Evolutionary conservation across 53 echinoderm and acorn worm genomes (phyloP).

Genomic region (Paracentrotus lividus): DNA sequence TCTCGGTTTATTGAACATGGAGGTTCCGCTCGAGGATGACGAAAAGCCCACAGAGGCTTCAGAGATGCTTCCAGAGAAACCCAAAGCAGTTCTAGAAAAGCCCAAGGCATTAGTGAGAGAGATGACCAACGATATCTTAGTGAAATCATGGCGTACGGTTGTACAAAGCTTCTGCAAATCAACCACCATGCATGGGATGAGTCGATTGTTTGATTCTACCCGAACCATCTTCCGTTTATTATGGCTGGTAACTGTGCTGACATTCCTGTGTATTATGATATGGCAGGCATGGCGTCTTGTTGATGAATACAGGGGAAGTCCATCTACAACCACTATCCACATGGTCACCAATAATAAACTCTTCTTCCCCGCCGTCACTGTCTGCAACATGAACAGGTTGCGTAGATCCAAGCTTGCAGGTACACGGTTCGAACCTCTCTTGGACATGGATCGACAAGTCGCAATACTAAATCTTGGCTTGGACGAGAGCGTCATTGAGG

Average conservation of each 20-base stretch:
- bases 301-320: slow-evolving; percentile 62
- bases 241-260: slow-evolving; percentile 71
- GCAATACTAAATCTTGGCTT: slow-evolving; percentile 11
- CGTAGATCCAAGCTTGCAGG: slow-evolving; percentile 72
- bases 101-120: not conserved
- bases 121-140: slow-evolving; percentile 14
- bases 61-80: slow-evolving; percentile 4
- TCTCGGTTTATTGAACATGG: not conserved
- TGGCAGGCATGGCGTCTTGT: slow-evolving; percentile 66
- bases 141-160: slow-evolving; percentile 61
- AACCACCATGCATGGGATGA: slow-evolving; percentile 57
- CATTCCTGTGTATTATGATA: slow-evolving; percentile 46
- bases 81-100: not conserved
- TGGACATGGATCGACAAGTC: slow-evolving; percentile 60
- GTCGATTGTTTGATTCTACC: slow-evolving; percentile 50
- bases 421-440: slow-evolving; percentile 75
- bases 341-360: slow-evolving; percentile 73
- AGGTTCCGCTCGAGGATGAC: not conserved
- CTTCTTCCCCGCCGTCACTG: slow-evolving; percentile 81
- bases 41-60: not conserved
- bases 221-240: slow-evolving; percentile 26
- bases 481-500: not conserved
- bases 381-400: slow-evolving; percentile 87
- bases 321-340: slow-evolving; percentile 72
- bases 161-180: slow-evolving; percentile 56